A percentile compares a stretch with the other conserved stretches of the same genome.
These are phyloP conservation scores for Dunckerocampus dactyliophorus DNA, from an alignment of 2,113 vertebrate species.

Conservation along the genomic window DNA sequence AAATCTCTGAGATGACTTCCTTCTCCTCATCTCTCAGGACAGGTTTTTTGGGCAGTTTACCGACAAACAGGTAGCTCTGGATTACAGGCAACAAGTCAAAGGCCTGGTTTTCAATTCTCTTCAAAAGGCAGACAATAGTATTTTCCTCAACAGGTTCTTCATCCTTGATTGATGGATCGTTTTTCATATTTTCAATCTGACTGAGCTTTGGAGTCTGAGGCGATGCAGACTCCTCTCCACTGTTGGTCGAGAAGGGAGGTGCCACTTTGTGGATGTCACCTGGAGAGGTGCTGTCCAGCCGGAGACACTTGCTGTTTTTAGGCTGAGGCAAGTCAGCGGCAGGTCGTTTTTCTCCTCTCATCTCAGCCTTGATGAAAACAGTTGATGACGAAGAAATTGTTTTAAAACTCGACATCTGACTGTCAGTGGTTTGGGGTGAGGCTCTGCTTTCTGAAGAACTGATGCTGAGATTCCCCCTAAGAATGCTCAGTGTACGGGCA, in stretches of 20 bases:
- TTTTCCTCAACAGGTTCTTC: constrained; percentile 11
- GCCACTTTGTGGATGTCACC: constrained; percentile 15
- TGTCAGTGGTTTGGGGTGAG: constrained; percentile 50
- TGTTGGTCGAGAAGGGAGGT: constrained; percentile 5
- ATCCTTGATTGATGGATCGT: background rate
- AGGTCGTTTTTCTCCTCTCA: constrained; percentile 61
- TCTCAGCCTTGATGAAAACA: constrained; percentile 85
- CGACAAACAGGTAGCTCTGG: constrained; percentile 77
- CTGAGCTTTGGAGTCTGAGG: background rate
- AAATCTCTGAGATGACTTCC: constrained; percentile 82
- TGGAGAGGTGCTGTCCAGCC: constrained; percentile 72
- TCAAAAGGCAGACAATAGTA: constrained; percentile 60
- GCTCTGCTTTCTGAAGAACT: constrained; percentile 59
- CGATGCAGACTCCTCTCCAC: constrained; percentile 9
- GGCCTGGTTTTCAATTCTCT: constrained; percentile 74
- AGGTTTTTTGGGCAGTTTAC: constrained; percentile 80
- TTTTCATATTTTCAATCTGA: background rate
- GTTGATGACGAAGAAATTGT: constrained; percentile 81
- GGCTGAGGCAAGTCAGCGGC: constrained; percentile 45
- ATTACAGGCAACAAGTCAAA: constrained; percentile 91
- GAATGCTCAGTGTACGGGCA: constrained; percentile 87
- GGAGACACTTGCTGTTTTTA: constrained; percentile 78
- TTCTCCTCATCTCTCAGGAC: constrained; percentile 88
- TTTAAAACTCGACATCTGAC: constrained; percentile 79
- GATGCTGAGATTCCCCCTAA: constrained; percentile 80